Conservation (phyloP, 2,113 vertebrate species). For the Pterocles burchelli region DNA sequence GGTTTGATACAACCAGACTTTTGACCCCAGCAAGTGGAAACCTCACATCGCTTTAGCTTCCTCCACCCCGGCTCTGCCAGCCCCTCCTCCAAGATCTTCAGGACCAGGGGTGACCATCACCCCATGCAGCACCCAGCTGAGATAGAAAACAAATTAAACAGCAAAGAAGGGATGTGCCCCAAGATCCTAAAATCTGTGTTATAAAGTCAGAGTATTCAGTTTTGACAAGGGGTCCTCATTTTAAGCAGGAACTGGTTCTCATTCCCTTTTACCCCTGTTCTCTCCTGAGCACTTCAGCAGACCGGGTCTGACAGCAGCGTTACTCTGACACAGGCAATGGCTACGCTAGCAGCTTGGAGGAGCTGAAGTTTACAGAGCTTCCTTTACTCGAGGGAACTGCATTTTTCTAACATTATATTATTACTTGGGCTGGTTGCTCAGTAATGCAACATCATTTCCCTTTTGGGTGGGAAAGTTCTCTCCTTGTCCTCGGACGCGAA, state of each 20-base stretch:
- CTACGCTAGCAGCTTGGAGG: conserved; percentile 53
- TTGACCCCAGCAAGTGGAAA: not conserved
- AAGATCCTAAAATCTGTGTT: not conserved
- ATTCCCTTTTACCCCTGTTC: not conserved
- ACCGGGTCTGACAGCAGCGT: not conserved
- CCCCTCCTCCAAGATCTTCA: not conserved
- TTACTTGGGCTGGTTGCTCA: conserved; percentile 73
- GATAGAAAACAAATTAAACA: not conserved
- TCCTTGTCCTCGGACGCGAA: conserved; percentile 59
- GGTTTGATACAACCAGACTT: not conserved
- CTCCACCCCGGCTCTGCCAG: not conserved
- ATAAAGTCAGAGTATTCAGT: not conserved
- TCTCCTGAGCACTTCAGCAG: not conserved
- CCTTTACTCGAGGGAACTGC: conserved; percentile 73
- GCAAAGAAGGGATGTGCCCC: not conserved
- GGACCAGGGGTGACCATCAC: not conserved
- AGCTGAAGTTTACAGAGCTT: conserved; percentile 68
- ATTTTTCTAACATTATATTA: conserved; percentile 83
- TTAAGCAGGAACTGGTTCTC: not conserved
- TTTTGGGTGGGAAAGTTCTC: conserved; percentile 79
- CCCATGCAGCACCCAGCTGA: not conserved
- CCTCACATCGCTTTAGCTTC: not conserved
- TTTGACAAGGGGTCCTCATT: not conserved
- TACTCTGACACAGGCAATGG: conserved; percentile 52
- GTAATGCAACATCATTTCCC: conserved; percentile 74